Percentiles rank a stretch among this genome's conserved stretches.
phyloP scores from a whole-genome alignment of 1,140 invertebrate genomes.

The Diabrotica undecimpunctata region DNA sequence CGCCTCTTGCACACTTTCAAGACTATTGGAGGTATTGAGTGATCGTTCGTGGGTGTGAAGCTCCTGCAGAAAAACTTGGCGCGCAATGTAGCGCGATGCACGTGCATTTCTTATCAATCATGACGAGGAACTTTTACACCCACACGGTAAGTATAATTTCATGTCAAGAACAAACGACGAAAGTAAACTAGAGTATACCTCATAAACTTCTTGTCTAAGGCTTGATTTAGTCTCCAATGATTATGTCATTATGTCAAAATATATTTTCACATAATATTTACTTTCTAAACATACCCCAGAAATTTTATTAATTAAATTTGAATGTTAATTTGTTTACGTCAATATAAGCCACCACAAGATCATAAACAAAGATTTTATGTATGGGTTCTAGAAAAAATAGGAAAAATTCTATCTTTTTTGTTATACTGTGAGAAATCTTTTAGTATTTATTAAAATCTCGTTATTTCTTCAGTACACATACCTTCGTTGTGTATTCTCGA shows the following conservation, averaged over 20 bases:
- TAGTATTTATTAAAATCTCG: too few species aligned
- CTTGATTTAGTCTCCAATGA: neutral
- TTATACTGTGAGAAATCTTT: too few species aligned
- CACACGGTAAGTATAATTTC: slow-evolving; percentile 34
- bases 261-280: neutral
- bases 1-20: slow-evolving; percentile 8
- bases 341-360: too few species aligned
- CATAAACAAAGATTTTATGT: too few species aligned
- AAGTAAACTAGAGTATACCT: neutral
- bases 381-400: too few species aligned
- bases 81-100: slow-evolving; percentile 25
- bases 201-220: too few species aligned
- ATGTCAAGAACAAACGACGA: neutral
- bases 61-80: slow-evolving; percentile 11
- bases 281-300: neutral
- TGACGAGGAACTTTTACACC: slow-evolving; percentile 41
- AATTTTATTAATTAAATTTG: neutral
- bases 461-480: too few species aligned
- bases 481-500: too few species aligned
- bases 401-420: too few species aligned
- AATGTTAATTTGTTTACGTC: too few species aligned
- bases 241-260: neutral
- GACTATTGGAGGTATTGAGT: slow-evolving; percentile 14
- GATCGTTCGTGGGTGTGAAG: slow-evolving; percentile 14
- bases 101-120: slow-evolving; percentile 24